These are phyloP conservation scores for Buathra laborator DNA, from an alignment of 2,888 invertebrate genomes.

Conservation along the genomic window DNA sequence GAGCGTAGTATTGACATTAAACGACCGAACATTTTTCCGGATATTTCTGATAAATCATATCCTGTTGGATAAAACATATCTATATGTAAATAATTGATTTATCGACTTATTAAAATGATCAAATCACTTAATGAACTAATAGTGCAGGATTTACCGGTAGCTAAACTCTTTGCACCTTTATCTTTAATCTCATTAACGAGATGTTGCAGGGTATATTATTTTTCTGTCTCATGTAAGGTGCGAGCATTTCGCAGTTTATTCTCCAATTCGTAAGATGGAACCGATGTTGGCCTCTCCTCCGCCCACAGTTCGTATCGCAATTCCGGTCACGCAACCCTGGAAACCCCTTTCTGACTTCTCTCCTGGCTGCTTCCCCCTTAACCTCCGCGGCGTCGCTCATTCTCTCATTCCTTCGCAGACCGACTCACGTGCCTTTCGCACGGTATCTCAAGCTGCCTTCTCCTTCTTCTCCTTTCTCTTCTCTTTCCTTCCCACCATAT, in stretches of 20 bases:
- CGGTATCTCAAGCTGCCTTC: conserved; percentile 19
- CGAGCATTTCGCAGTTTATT: conserved; percentile 64
- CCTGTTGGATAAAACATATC: neutral
- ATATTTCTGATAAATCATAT: neutral
- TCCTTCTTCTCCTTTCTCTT: conserved; percentile 28
- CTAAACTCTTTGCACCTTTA: conserved; percentile 14
- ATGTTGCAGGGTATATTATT: conserved; percentile 33
- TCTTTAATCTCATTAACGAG: neutral
- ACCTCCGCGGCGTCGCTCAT: neutral
- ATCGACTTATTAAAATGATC: neutral
- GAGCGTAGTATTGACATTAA: neutral
- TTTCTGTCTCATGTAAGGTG: conserved; percentile 34
- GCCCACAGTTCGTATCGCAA: conserved; percentile 58
- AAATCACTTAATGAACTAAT: neutral
- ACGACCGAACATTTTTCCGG: neutral
- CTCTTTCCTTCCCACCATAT: conserved; percentile 14
- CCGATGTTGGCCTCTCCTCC: conserved; percentile 64
- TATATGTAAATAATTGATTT: neutral
- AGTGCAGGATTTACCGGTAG: conserved; percentile 1
- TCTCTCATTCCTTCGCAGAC: conserved; percentile 26
- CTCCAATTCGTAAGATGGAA: conserved; percentile 74
- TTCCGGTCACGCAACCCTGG: conserved; percentile 71
- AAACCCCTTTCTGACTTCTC: conserved; percentile 67
- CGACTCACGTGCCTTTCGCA: conserved; percentile 38
- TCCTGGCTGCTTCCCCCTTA: conserved; percentile 1